Evolutionary conservation across 2,797 vertebrate genomes (phyloP).

Genomic region (Catostomus latipinnis): DNA sequence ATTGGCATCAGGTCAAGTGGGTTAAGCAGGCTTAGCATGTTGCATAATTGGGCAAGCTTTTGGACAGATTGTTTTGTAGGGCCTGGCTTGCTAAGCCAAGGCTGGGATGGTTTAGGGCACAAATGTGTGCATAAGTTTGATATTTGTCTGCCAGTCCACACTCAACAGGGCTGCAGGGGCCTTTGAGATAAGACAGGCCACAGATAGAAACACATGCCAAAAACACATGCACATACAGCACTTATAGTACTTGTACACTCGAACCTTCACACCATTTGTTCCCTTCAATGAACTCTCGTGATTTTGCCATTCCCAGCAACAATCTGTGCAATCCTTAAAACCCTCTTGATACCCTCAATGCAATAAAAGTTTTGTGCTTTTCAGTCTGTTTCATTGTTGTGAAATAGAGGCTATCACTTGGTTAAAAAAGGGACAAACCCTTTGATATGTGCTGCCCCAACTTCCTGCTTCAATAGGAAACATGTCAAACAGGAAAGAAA

Average conservation of each 20-base stretch:
- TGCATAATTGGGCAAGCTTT: conserved; percentile 9
- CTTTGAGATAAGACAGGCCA: conserved; percentile 51
- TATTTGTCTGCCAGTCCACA: conserved; percentile 43
- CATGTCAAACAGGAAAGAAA: not conserved
- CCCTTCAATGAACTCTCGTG: conserved; percentile 7
- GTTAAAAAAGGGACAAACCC: too few species aligned
- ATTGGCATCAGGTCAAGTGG: conserved; percentile 47
- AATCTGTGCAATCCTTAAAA: conserved; percentile 50
- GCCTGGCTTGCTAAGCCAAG: conserved; percentile 25
- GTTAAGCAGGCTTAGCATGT: conserved; percentile 33
- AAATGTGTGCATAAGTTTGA: conserved; percentile 34
- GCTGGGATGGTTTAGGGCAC: conserved; percentile 55
- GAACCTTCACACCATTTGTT: conserved; percentile 40
- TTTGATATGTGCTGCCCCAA: too few species aligned
- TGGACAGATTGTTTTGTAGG: conserved; percentile 31
- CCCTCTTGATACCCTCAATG: conserved; percentile 34
- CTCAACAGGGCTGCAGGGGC: conserved; percentile 43
- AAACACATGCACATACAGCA: conserved; percentile 45
- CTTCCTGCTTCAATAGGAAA: not conserved
- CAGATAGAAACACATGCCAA: conserved; percentile 29
- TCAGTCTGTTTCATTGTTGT: too few species aligned
- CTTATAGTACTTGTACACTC: conserved; percentile 48
- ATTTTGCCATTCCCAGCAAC: conserved; percentile 34
- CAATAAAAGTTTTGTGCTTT: too few species aligned
- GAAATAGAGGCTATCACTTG: too few species aligned